A percentile compares a stretch with the other conserved stretches of the same genome.
Evolutionary conservation across 2,797 vertebrate species (phyloP).

Genomic region (Fistularia tabacaria): DNA sequence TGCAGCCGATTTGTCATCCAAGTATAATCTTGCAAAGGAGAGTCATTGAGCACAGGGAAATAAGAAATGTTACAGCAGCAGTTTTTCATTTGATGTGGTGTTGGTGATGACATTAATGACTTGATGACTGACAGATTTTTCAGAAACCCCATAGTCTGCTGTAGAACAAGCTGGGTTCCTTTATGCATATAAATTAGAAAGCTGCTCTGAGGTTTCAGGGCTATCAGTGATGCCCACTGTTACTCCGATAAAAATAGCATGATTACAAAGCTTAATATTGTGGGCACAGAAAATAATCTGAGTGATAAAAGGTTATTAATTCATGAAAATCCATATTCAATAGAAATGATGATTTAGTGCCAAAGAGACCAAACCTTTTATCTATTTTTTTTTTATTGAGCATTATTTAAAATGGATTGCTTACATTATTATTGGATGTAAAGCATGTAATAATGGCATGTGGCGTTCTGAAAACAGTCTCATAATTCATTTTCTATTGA

Average conservation of each 20-base stretch:
- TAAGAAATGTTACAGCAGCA: constrained; percentile 4
- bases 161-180: constrained; percentile 10
- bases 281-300: constrained; percentile 9
- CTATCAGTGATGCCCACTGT: constrained; percentile 31
- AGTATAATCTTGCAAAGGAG: too few relatives aligned
- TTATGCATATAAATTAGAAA: constrained; percentile 31
- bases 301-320: constrained; percentile 14
- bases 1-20: too few relatives aligned
- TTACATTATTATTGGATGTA: too few relatives aligned
- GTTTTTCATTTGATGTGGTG: constrained; percentile 10
- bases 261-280: constrained; percentile 25
- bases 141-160: constrained; percentile 9
- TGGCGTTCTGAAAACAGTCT: too few relatives aligned
- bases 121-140: constrained; percentile 26
- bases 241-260: constrained; percentile 33
- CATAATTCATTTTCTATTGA: neutral
- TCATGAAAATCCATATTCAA: constrained; percentile 6
- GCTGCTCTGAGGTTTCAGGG: constrained; percentile 16
- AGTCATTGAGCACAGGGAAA: neutral
- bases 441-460: too few relatives aligned
- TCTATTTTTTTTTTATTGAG: too few relatives aligned
- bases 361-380: too few relatives aligned
- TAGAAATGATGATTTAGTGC: neutral
- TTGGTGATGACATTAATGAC: constrained; percentile 18
- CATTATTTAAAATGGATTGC: too few relatives aligned